Percentiles rank a stretch among this genome's conserved stretches.
These are phyloP conservation scores for Trachemys scripta DNA, from an alignment of 2,113 vertebrate species.

Conservation along the genomic window DNA sequence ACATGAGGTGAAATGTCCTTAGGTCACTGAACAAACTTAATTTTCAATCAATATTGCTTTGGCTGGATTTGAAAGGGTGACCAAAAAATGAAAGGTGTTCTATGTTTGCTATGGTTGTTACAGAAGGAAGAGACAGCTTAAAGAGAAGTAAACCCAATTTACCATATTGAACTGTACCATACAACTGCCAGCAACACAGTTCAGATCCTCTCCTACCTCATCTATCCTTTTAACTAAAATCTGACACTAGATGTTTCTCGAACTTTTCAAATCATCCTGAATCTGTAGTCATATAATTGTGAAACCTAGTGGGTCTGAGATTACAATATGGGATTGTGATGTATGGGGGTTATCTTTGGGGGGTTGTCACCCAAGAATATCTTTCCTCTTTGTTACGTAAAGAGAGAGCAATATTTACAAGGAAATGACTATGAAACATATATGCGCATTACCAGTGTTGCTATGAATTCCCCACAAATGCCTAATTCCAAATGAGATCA, in stretches of 20 bases:
- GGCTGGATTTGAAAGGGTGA: not conserved
- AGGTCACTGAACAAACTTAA: not conserved
- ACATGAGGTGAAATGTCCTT: not conserved
- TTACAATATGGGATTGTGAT: not conserved
- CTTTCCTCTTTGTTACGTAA: not conserved
- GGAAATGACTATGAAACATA: not conserved
- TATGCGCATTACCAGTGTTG: not conserved
- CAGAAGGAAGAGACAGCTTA: not conserved
- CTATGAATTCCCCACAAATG: not conserved
- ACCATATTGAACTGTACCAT: not conserved
- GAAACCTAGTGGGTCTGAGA: not conserved
- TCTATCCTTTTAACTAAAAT: not conserved
- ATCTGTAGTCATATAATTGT: not conserved
- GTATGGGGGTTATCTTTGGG: not conserved
- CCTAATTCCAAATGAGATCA: conserved; percentile 59
- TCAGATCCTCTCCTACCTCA: not conserved
- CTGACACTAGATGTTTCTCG: not conserved
- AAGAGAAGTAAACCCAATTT: not conserved
- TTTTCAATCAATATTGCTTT: not conserved
- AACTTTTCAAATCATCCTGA: not conserved
- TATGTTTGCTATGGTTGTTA: not conserved
- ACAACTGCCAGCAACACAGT: not conserved
- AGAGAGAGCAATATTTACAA: not conserved
- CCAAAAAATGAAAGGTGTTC: not conserved
- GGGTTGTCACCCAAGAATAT: not conserved